Base-by-base conservation (phyloP, 2,888 invertebrate species). In the Pristionchus japonicus region DNA sequence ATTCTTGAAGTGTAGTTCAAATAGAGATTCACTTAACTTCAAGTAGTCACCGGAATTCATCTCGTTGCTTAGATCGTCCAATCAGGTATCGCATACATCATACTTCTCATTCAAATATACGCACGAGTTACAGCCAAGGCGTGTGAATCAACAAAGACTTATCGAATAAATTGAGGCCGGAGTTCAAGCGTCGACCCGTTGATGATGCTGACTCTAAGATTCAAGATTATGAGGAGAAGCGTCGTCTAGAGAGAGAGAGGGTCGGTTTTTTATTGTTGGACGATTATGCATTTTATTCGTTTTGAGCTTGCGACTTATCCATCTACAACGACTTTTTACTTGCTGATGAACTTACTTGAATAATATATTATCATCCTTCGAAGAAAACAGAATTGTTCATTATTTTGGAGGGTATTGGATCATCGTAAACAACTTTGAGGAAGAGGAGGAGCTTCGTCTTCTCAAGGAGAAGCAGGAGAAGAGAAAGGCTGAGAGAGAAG, bases 381-480 rank as follows among this genome's bases (percentile, higher is more conserved):
- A n/a, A n/a, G n/a, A n/a, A n/a, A n/a, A n/a, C n/a, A n/a, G n/a
- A n/a, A n/a, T n/a, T n/a, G n/a, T n/a, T n/a, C n/a, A n/a, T n/a
- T n/a, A n/a, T n/a, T n/a, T n/a, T n/a, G n/a, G n/a, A n/a, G n/a
- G n/a, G 7, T 57, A 23, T 57, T 57, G 23, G n/a, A 23, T 57
- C 27, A 85, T 57, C 0, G 23, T 23, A 57, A 43, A 74, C 27
- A 3, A n/a, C 7, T 6, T 15, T 20, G 13, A 88, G 88, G 89
- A 89, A 47, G 91, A 91, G 82, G 98, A 98, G 94, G 98, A 98
- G 95, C 96, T 98, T 95, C 97, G 97, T 95, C 97, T 97, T 95
- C 96, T 98, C 95, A 98, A 98, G 96, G 98, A 98, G 95, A 93
- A 93, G 89, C 93, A 94, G 88, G 94, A 94, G 89, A 91, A 93